Percentiles rank a stretch among this genome's conserved stretches.
These are phyloP conservation scores for Chroicocephalus ridibundus DNA, from an alignment of 2,113 vertebrate species.

Conservation along the genomic window DNA sequence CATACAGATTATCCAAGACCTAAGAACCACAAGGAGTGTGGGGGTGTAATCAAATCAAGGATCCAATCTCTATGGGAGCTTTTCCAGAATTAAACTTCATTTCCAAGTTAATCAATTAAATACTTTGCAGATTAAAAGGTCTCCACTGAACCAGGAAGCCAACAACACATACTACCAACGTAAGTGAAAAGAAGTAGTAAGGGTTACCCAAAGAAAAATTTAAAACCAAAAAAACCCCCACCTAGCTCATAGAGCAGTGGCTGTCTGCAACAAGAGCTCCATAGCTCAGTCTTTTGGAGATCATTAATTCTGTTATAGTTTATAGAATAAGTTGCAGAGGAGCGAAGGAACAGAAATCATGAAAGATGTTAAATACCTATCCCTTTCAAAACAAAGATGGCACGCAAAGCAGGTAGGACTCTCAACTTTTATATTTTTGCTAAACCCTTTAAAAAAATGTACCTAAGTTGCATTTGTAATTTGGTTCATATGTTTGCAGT, in stretches of 20 bases:
- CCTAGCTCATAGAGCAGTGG: background rate
- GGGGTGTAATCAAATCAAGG: background rate
- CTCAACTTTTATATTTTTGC: background rate
- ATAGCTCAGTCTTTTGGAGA: background rate
- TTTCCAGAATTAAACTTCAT: background rate
- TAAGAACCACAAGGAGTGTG: background rate
- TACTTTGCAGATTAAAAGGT: background rate
- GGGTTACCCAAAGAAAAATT: background rate
- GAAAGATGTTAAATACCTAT: background rate
- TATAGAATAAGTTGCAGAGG: background rate
- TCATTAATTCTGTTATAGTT: background rate
- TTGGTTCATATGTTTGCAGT: background rate
- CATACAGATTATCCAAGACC: background rate
- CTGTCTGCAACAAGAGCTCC: background rate
- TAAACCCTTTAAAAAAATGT: background rate
- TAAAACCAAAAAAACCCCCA: background rate
- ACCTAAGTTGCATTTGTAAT: background rate
- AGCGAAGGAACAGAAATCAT: background rate
- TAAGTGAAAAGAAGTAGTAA: background rate
- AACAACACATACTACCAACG: background rate
- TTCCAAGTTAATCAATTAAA: background rate
- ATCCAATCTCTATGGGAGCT: background rate
- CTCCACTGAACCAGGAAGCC: background rate
- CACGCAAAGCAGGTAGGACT: background rate
- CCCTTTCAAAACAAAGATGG: background rate